phyloP scores from a whole-genome alignment of 2,888 invertebrate species.

The Amblyteles armatorius region DNA sequence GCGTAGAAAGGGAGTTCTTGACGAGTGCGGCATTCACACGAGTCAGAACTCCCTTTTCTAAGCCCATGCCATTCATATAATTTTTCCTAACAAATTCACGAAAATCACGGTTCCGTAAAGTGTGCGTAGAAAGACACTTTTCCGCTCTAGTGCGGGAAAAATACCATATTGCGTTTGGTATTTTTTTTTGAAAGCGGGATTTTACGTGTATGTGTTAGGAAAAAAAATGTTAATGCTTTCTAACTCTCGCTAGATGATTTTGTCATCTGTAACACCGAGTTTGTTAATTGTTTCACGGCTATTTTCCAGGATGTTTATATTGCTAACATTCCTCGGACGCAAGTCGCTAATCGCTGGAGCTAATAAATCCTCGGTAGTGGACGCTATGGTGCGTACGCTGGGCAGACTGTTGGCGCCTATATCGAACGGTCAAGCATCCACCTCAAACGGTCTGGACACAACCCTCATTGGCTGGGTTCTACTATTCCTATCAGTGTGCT shows the following conservation, averaged over 20 bases:
- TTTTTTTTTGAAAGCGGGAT: too few relatives aligned
- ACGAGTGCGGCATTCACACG: too few relatives aligned
- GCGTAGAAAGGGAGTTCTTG: too few relatives aligned
- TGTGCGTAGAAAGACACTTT: too few relatives aligned
- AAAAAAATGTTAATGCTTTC: neutral
- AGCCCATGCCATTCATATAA: too few relatives aligned
- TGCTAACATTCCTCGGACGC: constrained; percentile 94
- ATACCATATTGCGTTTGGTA: too few relatives aligned
- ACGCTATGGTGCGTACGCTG: constrained; percentile 87
- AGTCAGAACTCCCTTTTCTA: too few relatives aligned
- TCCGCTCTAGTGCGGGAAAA: too few relatives aligned
- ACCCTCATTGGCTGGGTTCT: constrained; percentile 90
- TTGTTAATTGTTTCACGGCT: constrained; percentile 49
- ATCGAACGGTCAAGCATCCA: constrained; percentile 74
- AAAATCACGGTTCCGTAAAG: too few relatives aligned
- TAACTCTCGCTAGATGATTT: constrained; percentile 4
- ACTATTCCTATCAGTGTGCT: constrained; percentile 90
- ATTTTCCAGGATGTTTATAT: constrained; percentile 90
- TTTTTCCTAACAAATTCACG: too few relatives aligned
- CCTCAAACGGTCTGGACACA: constrained; percentile 78
- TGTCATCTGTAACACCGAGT: neutral
- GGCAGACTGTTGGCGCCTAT: constrained; percentile 87
- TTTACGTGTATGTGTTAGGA: too few relatives aligned
- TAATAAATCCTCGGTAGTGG: constrained; percentile 88
- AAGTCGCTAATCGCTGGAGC: constrained; percentile 86